A percentile compares a stretch with the other conserved stretches of the same genome.
phyloP scores from a whole-genome alignment of 2,113 vertebrate genomes.

The Parotia lawesii region DNA sequence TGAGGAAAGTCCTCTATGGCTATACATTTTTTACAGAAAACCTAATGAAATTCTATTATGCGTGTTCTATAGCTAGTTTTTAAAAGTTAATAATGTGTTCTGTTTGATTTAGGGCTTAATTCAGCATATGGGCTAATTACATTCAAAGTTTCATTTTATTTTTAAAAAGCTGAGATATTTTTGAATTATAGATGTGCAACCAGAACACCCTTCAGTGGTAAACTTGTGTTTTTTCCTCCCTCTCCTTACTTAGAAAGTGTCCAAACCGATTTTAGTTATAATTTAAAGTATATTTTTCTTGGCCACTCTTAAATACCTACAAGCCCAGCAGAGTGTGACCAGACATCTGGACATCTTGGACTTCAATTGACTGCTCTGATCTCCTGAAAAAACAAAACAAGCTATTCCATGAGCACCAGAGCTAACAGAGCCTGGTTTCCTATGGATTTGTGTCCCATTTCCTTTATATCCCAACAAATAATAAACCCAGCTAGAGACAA shows the following conservation, averaged over 20 bases:
- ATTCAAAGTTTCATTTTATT: constrained; percentile 39
- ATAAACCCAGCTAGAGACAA: constrained; percentile 59
- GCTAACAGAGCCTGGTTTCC: constrained; percentile 50
- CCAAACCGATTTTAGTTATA: constrained; percentile 15
- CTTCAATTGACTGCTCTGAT: constrained; percentile 59
- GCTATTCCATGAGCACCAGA: constrained; percentile 43
- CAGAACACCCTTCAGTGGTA: neutral
- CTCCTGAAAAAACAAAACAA: constrained; percentile 54
- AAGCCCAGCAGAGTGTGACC: constrained; percentile 54
- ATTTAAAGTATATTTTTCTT: constrained; percentile 58
- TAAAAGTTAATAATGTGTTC: constrained; percentile 40
- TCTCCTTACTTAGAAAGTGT: neutral
- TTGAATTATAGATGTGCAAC: constrained; percentile 10
- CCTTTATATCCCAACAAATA: constrained; percentile 58
- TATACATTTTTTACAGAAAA: constrained; percentile 26
- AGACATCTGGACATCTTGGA: constrained; percentile 68
- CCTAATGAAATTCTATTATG: constrained; percentile 55
- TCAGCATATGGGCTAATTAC: constrained; percentile 29
- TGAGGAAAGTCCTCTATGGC: constrained; percentile 1
- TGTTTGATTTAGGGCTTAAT: constrained; percentile 58
- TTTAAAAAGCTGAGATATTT: constrained; percentile 24
- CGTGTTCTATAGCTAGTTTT: neutral
- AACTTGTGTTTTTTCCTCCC: constrained; percentile 12
- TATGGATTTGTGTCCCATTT: constrained; percentile 61
- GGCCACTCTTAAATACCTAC: constrained; percentile 46